These are phyloP conservation scores for Chirona hameri DNA, from an alignment of 2,888 invertebrate genomes.

Conservation along the genomic window DNA sequence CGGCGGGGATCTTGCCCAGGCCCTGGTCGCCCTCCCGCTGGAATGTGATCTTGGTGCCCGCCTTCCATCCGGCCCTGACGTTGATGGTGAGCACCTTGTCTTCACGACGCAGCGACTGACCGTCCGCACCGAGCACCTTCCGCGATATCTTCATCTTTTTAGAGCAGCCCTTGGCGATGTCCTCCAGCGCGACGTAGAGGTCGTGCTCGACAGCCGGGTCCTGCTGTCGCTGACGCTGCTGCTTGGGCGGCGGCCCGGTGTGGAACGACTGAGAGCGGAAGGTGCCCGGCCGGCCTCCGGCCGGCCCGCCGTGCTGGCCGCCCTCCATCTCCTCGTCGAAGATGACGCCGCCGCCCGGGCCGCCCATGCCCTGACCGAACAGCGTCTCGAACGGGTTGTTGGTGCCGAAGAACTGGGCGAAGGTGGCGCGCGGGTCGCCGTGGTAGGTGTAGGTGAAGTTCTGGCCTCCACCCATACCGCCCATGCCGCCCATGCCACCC, in stretches of 20 bases:
- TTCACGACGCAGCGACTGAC: constrained; percentile 58
- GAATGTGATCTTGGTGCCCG: constrained; percentile 68
- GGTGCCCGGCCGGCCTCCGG: constrained; percentile 34
- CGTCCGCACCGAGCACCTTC: constrained; percentile 62
- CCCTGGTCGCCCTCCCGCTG: constrained; percentile 72
- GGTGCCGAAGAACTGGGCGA: constrained; percentile 95
- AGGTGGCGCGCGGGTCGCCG: constrained; percentile 93
- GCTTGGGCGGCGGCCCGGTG: constrained; percentile 33
- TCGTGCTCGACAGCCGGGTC: constrained; percentile 57
- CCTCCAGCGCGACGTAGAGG: constrained; percentile 58
- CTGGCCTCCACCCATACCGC: constrained; percentile 53
- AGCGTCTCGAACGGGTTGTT: constrained; percentile 91
- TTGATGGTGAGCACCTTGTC: constrained; percentile 72
- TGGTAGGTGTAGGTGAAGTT: constrained; percentile 82
- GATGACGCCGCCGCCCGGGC: constrained; percentile 35
- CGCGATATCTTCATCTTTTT: constrained; percentile 79
- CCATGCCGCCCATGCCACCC: constrained; percentile 35
- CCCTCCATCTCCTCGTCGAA: constrained; percentile 36
- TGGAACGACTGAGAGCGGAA: constrained; percentile 40
- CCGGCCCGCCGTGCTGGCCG: constrained; percentile 36
- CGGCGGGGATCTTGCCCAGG: constrained; percentile 42
- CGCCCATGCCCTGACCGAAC: constrained; percentile 64
- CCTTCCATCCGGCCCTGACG: constrained; percentile 68
- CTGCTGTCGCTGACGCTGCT: constrained; percentile 57
- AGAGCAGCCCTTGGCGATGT: constrained; percentile 60